Evolutionary conservation across 2,888 invertebrate species (phyloP), one percentile per base, ranked within the genome.

Genomic region (Diarsia rubi): DNA sequence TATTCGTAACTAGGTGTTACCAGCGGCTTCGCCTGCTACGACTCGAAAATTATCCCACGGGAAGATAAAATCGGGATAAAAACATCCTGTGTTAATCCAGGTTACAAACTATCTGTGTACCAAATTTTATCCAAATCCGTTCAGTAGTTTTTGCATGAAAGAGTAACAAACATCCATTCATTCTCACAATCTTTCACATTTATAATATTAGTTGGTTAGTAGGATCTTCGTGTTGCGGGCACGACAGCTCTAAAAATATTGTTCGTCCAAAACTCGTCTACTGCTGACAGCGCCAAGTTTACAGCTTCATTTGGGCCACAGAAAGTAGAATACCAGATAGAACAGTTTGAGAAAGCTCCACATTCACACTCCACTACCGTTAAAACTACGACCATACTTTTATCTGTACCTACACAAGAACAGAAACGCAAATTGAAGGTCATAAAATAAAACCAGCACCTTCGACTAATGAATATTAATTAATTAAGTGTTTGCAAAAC

Each of bases 381-480:
- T 21, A 62, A 16, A 8, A 24, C 3, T 3, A 16, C 3, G 52
- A 69, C 24, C 31, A 57, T 4, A 45, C 24, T 19, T 21, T 57
- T 44, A 54, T 31, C n/a, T 19, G n/a, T 21, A 37, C n/a, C n/a
- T n/a, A n/a, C 44, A 16, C 8, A 45, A 70, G 14, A 24, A 16
- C 21, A 27, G 37, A 44, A 73, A 57, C 27, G 21, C 3, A 47
- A 63, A 60, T 52, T 66, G 37, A 70, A 67, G 37, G 59, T 62
- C 69, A 77, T 65, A 65, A 70, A 81, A 63, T 37, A 47, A 68
- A 62, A 65, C 45, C 44, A 72, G 59, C 65, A n/a, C n/a, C 37
- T 59, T 21, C 68, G 47, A 59, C 16, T 73, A 31, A 69, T 82
- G 27, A 73, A 81, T 81, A 81, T 67, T 65, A 67, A 82, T 81